Percentiles rank a stretch among this genome's conserved stretches.
Conservation (phyloP, 1,140 invertebrate genomes). For the Formica exsecta region DNA sequence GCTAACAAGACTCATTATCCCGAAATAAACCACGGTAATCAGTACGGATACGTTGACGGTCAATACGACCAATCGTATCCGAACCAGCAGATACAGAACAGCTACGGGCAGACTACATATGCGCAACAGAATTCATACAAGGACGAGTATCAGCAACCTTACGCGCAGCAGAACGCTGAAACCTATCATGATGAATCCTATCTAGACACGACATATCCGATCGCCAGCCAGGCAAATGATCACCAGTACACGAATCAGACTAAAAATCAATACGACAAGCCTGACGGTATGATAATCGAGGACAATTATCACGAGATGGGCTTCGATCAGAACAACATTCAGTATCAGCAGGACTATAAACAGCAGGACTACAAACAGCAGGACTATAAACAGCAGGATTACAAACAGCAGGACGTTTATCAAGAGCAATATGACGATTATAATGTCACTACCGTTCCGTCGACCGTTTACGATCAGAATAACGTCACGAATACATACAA, state of each 20-base stretch:
- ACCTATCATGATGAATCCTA: conserved; percentile 73
- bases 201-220: conserved; percentile 68
- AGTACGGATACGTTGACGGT: conserved; percentile 76
- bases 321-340: conserved; percentile 80
- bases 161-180: conserved; percentile 70
- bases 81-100: conserved; percentile 68
- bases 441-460: conserved; percentile 66
- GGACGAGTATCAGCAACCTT: conserved; percentile 80
- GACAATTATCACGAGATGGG: conserved; percentile 79
- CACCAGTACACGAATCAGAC: conserved; percentile 65
- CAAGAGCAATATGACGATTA: conserved; percentile 78
- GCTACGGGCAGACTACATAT: conserved; percentile 63
- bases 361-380: conserved; percentile 52
- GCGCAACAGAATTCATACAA: conserved; percentile 81
- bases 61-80: conserved; percentile 78
- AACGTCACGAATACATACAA: conserved; percentile 76
- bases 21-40: conserved; percentile 74
- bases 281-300: conserved; percentile 75
- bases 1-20: conserved; percentile 59
- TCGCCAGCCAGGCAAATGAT: conserved; percentile 66
- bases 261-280: conserved; percentile 78
- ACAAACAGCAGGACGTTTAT: conserved; percentile 72
- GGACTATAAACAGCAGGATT: conserved; percentile 41
- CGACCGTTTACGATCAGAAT: conserved; percentile 78
- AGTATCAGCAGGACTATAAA: conserved; percentile 63